Conservation (phyloP, 2,797 vertebrate genomes). For the Myotis daubentonii region DNA sequence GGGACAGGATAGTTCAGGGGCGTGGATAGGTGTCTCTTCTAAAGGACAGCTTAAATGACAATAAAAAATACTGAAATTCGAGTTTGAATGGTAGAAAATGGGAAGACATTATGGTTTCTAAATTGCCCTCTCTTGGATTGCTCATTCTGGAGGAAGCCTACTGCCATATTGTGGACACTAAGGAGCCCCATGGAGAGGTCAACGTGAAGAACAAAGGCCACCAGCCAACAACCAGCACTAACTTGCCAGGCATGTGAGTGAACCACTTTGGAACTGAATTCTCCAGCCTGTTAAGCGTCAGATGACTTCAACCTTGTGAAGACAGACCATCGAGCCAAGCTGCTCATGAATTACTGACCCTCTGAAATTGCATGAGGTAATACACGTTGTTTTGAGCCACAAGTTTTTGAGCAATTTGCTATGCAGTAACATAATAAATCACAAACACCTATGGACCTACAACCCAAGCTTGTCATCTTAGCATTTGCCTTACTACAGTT, state of each 20-base stretch:
- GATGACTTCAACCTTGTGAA: background rate
- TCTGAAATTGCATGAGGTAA: background rate
- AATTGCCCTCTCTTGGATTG: background rate
- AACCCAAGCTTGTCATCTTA: background rate
- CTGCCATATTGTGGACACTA: background rate
- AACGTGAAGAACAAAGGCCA: background rate
- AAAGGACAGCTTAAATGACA: background rate
- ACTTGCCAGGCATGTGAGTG: background rate
- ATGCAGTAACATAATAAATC: background rate
- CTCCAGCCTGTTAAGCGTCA: background rate
- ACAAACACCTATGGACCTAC: background rate
- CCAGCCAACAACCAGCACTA: background rate
- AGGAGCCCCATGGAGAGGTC: background rate
- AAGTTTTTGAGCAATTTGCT: background rate
- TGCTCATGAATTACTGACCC: background rate
- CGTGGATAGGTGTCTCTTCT: background rate
- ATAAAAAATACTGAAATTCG: background rate
- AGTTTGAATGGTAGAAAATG: constrained; percentile 13
- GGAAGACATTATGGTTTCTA: background rate
- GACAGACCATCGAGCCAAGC: background rate
- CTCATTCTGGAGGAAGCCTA: background rate
- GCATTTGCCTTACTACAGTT: background rate
- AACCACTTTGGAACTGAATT: background rate
- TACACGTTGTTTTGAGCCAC: background rate
- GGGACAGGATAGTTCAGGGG: background rate